Evolutionary conservation across 1,140 invertebrate genomes (phyloP).

Genomic region (Heliothis virescens): DNA sequence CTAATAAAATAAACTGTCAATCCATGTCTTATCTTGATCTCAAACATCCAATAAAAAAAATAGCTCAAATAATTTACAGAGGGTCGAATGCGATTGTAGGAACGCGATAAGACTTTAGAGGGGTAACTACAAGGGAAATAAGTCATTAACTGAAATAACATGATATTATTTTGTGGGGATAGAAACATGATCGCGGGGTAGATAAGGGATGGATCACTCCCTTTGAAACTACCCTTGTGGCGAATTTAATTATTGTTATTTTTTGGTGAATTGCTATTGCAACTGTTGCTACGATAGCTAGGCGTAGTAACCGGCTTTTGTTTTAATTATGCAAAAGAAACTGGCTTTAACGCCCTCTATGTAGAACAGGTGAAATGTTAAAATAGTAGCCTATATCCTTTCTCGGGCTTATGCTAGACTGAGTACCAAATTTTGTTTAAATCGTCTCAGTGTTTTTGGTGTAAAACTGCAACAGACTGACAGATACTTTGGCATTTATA

Average conservation of each 20-base stretch:
- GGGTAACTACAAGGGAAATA: conserved; percentile 67
- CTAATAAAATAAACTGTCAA: conserved; percentile 44
- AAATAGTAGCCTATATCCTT: too few species aligned
- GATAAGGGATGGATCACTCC: conserved; percentile 58
- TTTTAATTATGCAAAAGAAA: not conserved
- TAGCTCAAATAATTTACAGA: conserved; percentile 46
- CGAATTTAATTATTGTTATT: conserved; percentile 45
- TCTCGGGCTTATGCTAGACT: too few species aligned
- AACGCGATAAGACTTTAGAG: conserved; percentile 45
- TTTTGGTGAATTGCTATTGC: conserved; percentile 37
- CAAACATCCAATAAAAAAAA: conserved; percentile 38
- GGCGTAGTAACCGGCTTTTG: too few species aligned
- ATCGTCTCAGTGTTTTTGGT: too few species aligned
- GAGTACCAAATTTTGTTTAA: too few species aligned
- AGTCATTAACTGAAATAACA: conserved; percentile 78
- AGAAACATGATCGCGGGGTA: conserved; percentile 63
- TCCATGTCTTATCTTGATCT: conserved; percentile 33
- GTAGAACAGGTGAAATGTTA: not conserved
- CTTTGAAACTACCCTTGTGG: conserved; percentile 34
- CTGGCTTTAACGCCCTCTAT: too few species aligned
- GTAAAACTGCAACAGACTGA: too few species aligned
- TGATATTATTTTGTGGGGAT: conserved; percentile 68
- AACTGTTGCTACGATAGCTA: conserved; percentile 14
- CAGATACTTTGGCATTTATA: too few species aligned
- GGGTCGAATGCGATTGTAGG: conserved; percentile 46